Conservation (phyloP, 2,888 invertebrate genomes). For the Andrena chrysosceles region DNA sequence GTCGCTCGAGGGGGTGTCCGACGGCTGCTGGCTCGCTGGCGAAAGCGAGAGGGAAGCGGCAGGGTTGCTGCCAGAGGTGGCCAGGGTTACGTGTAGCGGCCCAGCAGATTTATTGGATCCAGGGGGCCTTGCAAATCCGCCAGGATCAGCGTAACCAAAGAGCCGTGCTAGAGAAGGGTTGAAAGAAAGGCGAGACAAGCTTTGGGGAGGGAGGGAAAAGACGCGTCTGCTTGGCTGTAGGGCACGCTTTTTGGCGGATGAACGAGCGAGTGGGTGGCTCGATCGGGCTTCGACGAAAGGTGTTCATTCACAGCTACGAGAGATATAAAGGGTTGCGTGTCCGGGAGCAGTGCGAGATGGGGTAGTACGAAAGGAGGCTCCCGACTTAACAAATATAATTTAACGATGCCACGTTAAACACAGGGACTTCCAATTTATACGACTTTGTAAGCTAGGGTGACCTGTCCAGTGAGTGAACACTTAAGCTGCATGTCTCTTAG, state of each 20-base stretch:
- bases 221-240: constrained; percentile 6
- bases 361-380: background rate
- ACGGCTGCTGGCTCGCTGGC: constrained; percentile 24
- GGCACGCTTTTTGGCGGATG: background rate
- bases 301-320: background rate
- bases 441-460: too few relatives aligned
- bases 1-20: constrained; percentile 22
- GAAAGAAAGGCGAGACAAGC: constrained; percentile 33
- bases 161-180: constrained; percentile 33
- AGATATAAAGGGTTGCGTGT: background rate
- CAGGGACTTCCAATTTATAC: too few relatives aligned
- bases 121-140: constrained; percentile 66
- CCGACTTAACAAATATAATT: background rate
- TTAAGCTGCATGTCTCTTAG: too few relatives aligned
- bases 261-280: background rate
- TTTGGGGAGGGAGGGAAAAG: background rate
- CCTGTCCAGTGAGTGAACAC: too few relatives aligned
- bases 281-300: background rate
- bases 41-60: constrained; percentile 35
- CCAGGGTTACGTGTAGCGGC: constrained; percentile 51
- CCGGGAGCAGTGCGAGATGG: background rate
- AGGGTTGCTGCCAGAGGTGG: constrained; percentile 27
- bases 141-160: constrained; percentile 67
- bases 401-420: too few relatives aligned
- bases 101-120: constrained; percentile 70